Evolutionary conservation across 2,888 invertebrate species (phyloP).

Genomic region (Erebia epiphron): DNA sequence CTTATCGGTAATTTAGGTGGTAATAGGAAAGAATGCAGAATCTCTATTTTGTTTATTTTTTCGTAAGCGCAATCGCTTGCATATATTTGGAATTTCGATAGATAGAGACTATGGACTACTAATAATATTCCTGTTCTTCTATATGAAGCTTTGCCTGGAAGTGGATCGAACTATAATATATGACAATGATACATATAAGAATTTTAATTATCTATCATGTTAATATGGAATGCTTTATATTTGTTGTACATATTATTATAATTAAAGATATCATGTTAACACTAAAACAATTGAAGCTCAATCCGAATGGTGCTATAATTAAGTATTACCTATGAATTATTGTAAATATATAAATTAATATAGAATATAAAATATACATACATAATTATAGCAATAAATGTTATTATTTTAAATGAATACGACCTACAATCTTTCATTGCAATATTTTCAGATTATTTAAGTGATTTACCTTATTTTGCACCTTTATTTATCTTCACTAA

Average conservation of each 20-base stretch:
- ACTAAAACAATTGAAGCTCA: slow-evolving; percentile 46
- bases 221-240: background rate
- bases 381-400: slow-evolving; percentile 16
- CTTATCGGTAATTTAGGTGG: background rate
- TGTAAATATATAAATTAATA: slow-evolving; percentile 32
- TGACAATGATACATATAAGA: background rate
- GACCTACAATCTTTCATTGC: background rate
- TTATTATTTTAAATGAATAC: background rate
- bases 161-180: background rate
- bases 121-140: too few relatives aligned
- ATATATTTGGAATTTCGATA: background rate
- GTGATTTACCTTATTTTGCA: too few relatives aligned
- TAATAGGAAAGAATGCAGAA: background rate
- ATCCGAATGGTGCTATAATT: slow-evolving; percentile 67
- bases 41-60: background rate
- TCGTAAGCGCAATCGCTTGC: background rate
- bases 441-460: background rate
- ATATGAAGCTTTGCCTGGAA: too few relatives aligned
- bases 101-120: too few relatives aligned
- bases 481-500: too few relatives aligned
- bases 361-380: slow-evolving; percentile 10
- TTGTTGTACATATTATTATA: slow-evolving; percentile 9
- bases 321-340: slow-evolving; percentile 15
- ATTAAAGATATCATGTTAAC: background rate
- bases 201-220: background rate